Evolutionary conservation across 2,888 invertebrate species (phyloP).

Genomic region (Acheta domesticus): DNA sequence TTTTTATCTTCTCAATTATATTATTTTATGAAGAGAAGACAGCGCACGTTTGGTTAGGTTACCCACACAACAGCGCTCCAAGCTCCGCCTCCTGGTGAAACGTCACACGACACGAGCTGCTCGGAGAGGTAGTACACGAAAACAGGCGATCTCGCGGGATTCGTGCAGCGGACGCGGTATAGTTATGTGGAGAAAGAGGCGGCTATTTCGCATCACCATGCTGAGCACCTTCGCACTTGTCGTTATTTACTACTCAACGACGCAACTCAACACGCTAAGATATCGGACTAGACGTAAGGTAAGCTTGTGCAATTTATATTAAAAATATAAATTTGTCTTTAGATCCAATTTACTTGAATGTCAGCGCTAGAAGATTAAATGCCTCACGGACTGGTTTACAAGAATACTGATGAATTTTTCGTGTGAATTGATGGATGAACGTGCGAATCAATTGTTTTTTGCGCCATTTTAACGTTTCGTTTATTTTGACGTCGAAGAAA

Average conservation of each 20-base stretch:
- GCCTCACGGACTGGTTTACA: too few species aligned
- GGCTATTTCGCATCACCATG: slow-evolving; percentile 26
- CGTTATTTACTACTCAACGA: slow-evolving; percentile 27
- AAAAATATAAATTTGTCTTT: too few species aligned
- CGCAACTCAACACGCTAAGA: slow-evolving; percentile 26
- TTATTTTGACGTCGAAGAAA: too few species aligned
- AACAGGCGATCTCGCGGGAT: slow-evolving; percentile 21
- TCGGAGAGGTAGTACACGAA: slow-evolving; percentile 24
- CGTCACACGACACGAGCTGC: slow-evolving; percentile 20
- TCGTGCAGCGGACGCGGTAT: slow-evolving; percentile 1
- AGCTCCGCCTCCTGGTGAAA: slow-evolving; percentile 21
- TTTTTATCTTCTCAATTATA: too few species aligned
- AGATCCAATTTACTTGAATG: too few species aligned
- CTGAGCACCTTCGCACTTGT: slow-evolving; percentile 28
- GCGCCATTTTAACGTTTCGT: too few species aligned
- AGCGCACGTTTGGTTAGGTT: background rate
- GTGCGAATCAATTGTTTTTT: too few species aligned
- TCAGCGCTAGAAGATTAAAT: too few species aligned
- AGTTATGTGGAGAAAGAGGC: slow-evolving; percentile 30
- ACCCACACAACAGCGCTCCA: background rate
- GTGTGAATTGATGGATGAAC: too few species aligned
- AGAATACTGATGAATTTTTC: too few species aligned
- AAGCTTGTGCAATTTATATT: background rate
- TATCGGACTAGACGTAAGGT: slow-evolving; percentile 29
- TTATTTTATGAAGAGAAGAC: too few species aligned